These are phyloP conservation scores for Drosophila equinoxialis DNA, from an alignment of 1,140 invertebrate genomes.

Conservation along the genomic window DNA sequence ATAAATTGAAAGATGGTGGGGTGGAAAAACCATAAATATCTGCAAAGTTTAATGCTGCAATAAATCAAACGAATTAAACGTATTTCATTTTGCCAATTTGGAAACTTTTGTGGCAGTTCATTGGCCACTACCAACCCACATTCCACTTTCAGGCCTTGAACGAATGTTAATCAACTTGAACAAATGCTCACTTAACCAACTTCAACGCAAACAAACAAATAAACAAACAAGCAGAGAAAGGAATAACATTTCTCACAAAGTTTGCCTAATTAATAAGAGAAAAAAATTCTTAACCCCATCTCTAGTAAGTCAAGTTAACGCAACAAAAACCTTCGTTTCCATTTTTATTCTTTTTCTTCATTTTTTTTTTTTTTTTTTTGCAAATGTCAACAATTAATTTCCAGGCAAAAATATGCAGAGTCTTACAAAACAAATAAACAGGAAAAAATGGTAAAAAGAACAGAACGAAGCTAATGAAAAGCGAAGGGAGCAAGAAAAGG, in stretches of 20 bases:
- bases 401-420: slow-evolving; percentile 53
- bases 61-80: not conserved
- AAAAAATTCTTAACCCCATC: slow-evolving; percentile 21
- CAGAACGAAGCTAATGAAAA: slow-evolving; percentile 7
- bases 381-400: slow-evolving; percentile 63
- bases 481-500: not conserved
- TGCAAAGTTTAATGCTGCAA: not conserved
- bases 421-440: slow-evolving; percentile 53
- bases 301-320: slow-evolving; percentile 32
- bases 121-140: not conserved
- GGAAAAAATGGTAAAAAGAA: slow-evolving; percentile 24
- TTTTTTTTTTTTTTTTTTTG: slow-evolving; percentile 23
- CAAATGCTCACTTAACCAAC: slow-evolving; percentile 49
- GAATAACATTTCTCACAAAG: slow-evolving; percentile 38
- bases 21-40: too few relatives aligned
- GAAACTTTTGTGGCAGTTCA: slow-evolving; percentile 6
- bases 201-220: slow-evolving; percentile 41
- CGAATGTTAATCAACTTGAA: slow-evolving; percentile 26
- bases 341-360: slow-evolving; percentile 24
- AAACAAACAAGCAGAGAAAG: slow-evolving; percentile 4
- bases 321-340: slow-evolving; percentile 34
- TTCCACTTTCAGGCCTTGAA: not conserved
- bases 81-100: slow-evolving; percentile 5
- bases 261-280: slow-evolving; percentile 47
- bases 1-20: too few relatives aligned